A percentile compares a stretch with the other conserved stretches of the same genome.
These are phyloP conservation scores for Phycodurus eques DNA, from an alignment of 2,113 vertebrate species.

Conservation along the genomic window DNA sequence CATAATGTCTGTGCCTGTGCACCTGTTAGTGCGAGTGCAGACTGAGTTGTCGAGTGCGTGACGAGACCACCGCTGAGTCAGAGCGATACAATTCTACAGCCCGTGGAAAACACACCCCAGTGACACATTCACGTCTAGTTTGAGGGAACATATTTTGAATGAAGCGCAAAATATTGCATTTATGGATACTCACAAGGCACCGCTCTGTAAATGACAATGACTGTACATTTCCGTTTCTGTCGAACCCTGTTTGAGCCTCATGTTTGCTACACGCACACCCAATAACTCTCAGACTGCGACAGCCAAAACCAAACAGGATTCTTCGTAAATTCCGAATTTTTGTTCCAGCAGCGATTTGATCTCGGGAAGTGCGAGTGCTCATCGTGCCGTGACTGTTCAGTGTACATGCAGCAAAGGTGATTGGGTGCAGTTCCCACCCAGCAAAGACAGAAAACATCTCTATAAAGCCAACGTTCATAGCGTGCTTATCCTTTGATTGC, in stretches of 20 bases:
- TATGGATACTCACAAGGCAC: background rate
- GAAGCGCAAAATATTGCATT: background rate
- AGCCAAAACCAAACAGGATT: no score
- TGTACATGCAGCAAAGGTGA: background rate
- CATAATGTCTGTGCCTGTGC: conserved; percentile 5
- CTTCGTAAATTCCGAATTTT: no score
- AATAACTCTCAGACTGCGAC: no score
- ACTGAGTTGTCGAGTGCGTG: background rate
- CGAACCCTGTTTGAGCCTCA: background rate
- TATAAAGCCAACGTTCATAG: no score
- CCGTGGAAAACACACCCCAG: background rate
- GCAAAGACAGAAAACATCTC: background rate
- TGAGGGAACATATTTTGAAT: background rate
- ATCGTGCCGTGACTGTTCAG: background rate
- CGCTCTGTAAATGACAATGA: background rate
- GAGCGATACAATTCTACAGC: conserved; percentile 24
- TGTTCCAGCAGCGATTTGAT: no score
- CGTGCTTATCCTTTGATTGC: background rate
- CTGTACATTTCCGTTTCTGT: background rate
- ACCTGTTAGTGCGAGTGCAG: background rate
- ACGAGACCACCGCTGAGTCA: conserved; percentile 26
- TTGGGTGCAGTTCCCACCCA: background rate
- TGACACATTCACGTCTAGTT: background rate
- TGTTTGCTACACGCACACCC: background rate
- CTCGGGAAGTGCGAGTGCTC: background rate